Base-by-base conservation (phyloP, 2,113 vertebrate genomes). In the Ciconia boyciana region DNA sequence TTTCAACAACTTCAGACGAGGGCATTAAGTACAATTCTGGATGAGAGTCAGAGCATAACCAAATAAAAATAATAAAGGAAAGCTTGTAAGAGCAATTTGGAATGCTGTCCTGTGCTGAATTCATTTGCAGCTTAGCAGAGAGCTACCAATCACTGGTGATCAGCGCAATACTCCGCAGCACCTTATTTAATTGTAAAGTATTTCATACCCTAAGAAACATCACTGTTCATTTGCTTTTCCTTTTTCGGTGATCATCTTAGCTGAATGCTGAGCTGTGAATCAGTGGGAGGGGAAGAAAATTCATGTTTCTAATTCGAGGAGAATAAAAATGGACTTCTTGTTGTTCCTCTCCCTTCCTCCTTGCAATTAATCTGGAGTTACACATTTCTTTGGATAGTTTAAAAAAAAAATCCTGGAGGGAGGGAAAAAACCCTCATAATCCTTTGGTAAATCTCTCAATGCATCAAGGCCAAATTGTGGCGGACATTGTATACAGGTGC, bases 1-100 rank as follows among this genome's bases (percentile, higher is more conserved):
- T 98, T 98, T 96, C 97, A 89, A 96, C 98, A 98, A 98, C 98
- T 98, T 98, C 97, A 98, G 97, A 98, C 60, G 90, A 97, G 97
- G 96, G 94, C 97, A 98, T 98, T 98, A 98, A 98, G 97, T 98
- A 97, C 90, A 92, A 98, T 98, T 98, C 97, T 98, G 98, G 98
- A 98, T 98, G 98, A 96, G 97, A 98, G 97, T 98, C 98, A 98
- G 98, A 98, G 97, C 97, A 98, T 98, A 98, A 98, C 97, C 96
- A 98, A 98, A 98, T 98, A 98, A 98, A 98, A 98, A 98, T 98
- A 98, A 98, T 98, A 98, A 98, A 98, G 94, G 80, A 97, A 98
- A 98, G 96, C 98, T 97, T 98, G 97, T 85, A 98, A 97, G 97
- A 98, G 98, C 97, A 97, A 98, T 98, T 98, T 98, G 97, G 98